Evolutionary conservation across 2,888 invertebrate genomes (phyloP).

Genomic region (Sarcophaga subvicina): DNA sequence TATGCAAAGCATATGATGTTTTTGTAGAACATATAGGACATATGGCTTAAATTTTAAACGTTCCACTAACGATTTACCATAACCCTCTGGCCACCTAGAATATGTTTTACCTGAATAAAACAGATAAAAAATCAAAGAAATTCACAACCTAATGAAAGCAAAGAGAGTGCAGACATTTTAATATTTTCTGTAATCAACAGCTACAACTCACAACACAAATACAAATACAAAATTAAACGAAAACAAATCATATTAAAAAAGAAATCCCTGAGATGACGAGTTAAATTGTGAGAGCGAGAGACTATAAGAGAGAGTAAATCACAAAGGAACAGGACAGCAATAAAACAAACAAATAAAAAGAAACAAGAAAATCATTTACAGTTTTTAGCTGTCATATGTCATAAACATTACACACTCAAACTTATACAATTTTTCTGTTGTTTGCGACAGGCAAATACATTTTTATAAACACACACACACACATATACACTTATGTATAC

Average conservation of each 20-base stretch:
- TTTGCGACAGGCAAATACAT: not conserved
- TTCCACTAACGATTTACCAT: too few species aligned
- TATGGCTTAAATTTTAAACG: too few species aligned
- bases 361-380: not conserved
- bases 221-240: not conserved
- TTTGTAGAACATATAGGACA: too few species aligned
- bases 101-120: too few species aligned
- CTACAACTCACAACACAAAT: not conserved
- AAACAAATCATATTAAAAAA: constrained; percentile 26
- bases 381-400: constrained; percentile 15
- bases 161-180: not conserved
- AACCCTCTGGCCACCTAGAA: too few species aligned
- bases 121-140: too few species aligned
- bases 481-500: not conserved
- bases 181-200: not conserved
- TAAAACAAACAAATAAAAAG: too few species aligned
- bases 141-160: not conserved
- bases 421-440: not conserved
- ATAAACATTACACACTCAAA: constrained; percentile 1
- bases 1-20: too few species aligned
- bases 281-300: not conserved
- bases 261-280: not conserved
- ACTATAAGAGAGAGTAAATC: not conserved
- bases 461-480: not conserved
- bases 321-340: not conserved